These are phyloP conservation scores for Donacobius atricapilla DNA, from an alignment of 2,113 vertebrate species.

Conservation along the genomic window DNA sequence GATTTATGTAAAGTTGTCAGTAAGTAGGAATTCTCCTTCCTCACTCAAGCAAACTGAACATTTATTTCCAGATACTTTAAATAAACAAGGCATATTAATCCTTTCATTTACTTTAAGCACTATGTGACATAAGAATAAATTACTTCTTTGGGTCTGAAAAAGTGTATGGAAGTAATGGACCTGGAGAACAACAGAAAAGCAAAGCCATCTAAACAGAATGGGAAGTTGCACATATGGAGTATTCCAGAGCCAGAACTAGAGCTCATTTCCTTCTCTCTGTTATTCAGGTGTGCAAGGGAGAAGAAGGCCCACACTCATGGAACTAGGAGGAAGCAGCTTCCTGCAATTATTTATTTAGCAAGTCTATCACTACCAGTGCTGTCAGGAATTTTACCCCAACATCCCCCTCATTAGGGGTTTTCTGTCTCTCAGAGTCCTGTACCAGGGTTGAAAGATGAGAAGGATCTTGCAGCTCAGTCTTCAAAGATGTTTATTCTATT, in stretches of 20 bases:
- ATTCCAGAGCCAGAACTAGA: not conserved
- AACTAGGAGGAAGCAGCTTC: not conserved
- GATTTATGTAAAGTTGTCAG: not conserved
- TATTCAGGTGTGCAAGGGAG: not conserved
- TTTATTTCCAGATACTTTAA: not conserved
- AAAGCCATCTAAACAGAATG: not conserved
- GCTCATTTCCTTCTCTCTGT: not conserved
- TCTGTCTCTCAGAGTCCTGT: too few species aligned
- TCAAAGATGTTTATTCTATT: too few species aligned
- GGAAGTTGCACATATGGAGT: not conserved
- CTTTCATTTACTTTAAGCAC: not conserved
- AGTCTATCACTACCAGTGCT: not conserved
- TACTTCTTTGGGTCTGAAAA: not conserved
- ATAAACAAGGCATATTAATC: not conserved
- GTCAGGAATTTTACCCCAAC: too few species aligned
- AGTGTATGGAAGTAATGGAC: not conserved
- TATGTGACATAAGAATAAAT: not conserved
- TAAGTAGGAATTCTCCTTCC: not conserved
- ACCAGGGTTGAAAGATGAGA: too few species aligned
- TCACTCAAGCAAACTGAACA: not conserved
- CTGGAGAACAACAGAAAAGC: not conserved
- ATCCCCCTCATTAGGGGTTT: too few species aligned
- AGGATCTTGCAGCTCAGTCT: too few species aligned
- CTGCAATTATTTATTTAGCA: not conserved
- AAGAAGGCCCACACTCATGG: not conserved